These are phyloP conservation scores for Spongilla lacustris DNA, from an alignment of 37 sponge, comb jelly and placozoan genomes.

Conservation along the genomic window DNA sequence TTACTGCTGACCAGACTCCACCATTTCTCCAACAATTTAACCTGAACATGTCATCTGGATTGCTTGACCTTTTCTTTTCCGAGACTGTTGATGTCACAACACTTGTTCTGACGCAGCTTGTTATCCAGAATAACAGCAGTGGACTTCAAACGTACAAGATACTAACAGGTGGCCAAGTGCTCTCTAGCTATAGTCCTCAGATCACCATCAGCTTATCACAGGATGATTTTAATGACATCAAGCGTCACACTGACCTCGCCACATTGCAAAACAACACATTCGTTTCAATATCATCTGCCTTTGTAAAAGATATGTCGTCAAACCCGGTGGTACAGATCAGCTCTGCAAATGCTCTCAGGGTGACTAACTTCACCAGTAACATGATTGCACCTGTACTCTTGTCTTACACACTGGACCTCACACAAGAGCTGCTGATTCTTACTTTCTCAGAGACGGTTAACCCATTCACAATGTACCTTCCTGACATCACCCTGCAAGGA, in stretches of 20 bases:
- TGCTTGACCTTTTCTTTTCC: constrained; percentile 73
- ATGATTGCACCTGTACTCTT: constrained; percentile 38
- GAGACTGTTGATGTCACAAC: constrained; percentile 76
- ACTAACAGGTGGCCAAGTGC: constrained; percentile 46
- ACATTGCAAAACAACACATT: constrained; percentile 69
- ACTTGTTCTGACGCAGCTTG: constrained; percentile 35
- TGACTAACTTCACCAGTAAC: constrained; percentile 22
- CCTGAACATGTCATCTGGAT: constrained; percentile 70
- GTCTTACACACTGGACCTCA: constrained; percentile 68
- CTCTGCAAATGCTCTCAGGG: not conserved
- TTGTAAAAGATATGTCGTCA: constrained; percentile 66
- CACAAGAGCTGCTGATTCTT: constrained; percentile 52
- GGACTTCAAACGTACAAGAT: not conserved
- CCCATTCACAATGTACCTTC: constrained; percentile 27
- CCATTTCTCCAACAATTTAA: constrained; percentile 60
- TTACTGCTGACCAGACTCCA: constrained; percentile 35
- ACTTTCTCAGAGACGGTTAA: constrained; percentile 77
- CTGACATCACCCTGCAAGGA: constrained; percentile 60
- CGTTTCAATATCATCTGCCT: constrained; percentile 42
- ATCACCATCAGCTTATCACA: constrained; percentile 49
- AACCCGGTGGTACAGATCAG: constrained; percentile 37
- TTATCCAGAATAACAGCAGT: constrained; percentile 51
- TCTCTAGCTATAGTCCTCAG: constrained; percentile 48
- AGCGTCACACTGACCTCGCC: constrained; percentile 50
- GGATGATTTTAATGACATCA: constrained; percentile 77